Base-by-base conservation (phyloP, 2,113 vertebrate genomes). In the Baryphthengus martii region DNA sequence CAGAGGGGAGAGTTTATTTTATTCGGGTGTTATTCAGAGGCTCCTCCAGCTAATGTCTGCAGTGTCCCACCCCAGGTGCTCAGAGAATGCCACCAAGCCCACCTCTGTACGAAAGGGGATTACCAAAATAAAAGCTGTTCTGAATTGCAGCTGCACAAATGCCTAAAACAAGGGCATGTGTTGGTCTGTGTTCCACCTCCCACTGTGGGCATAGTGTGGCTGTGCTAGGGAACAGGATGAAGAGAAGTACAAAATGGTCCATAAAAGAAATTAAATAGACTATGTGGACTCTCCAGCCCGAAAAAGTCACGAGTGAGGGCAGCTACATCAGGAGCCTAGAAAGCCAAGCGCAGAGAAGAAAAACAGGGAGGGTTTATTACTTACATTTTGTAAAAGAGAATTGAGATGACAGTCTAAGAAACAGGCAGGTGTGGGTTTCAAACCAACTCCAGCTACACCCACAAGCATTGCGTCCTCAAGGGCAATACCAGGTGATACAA, bases 401-500 rank as follows among this genome's bases (percentile, higher is more conserved):
- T 14, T 76, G 56, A 76, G 39, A 65, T 65, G 11, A 18, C 26
- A 33, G 26, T 42, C 29, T 56, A 70, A 65, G n/a, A 59, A 65
- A 71, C 11, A 76, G 50, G 26, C 26, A 72, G 31, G 35, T 65
- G 52, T 5, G 19, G 25, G 9, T 37, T 86, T 76, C 50, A 81
- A 33, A 31, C 47, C 61, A 71, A 47, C 31, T 37, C 25, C n/a
- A 84, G 6, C 18, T 89, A 42, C 67, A 58, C 23, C 25, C 42
- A 40, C 3, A 35, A 24, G 9, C 58, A 55, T 1, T 8, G 9
- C 4, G 13, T 67, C 17, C 42, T 68, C 13, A 76, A 58, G 50
- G 17, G n/a, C 11, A 56, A 29, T 31, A 45, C 11, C 31, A 71
- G 5, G 12, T 3, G 4, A 31, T 31, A 55, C 7, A 1, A 0